Base-by-base conservation (phyloP, 2,888 invertebrate species). In the Ethmia dodecea region DNA sequence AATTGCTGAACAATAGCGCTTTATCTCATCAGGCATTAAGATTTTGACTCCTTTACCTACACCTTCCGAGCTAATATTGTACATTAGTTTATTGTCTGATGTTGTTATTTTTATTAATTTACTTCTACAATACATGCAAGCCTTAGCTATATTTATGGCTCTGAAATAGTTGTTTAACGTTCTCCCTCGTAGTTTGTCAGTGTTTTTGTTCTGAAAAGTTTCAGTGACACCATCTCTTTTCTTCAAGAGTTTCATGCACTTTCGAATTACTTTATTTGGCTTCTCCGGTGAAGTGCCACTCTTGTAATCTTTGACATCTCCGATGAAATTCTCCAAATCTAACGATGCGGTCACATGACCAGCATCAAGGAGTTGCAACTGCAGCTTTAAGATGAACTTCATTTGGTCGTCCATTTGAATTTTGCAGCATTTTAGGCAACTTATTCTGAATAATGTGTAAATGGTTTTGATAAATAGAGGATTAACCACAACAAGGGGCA, bases 401-500 rank as follows among this genome's bases (percentile, higher is more conserved):
- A 80, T 62, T 41, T 70, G 65, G 1, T 77, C 76, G 55, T 69
- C 58, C 84, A 80, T 86, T 76, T 94, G 93, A 6, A 95, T 72
- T 50, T 79, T 88, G 47, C 83, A 89, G 63, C 96, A 96, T 33
- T 86, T 78, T 3, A 93, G 67, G 59, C 96, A 96, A 12, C 90
- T 88, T 1, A 92, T 78, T 43, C 89, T 88, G 32, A 95, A 81
- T 5, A 96, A 67, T 1, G 86, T 88, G 35, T 88, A 89, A 11
- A 98, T 84, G 16, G 90, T 88, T 58, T 91, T 92, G 43, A 94
- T 92, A 59, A 96, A 96, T 29, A 99, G 63, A 0, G 99, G 98
- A 86, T 99, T 98, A 37, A 95, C 92, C 0, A 96, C 94, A 0
- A 96, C 91, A 8, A 98, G 77, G 0, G 96, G 95, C 1, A 99